Conservation (phyloP, 2,888 invertebrate genomes). For the Exocentrus adspersus region DNA sequence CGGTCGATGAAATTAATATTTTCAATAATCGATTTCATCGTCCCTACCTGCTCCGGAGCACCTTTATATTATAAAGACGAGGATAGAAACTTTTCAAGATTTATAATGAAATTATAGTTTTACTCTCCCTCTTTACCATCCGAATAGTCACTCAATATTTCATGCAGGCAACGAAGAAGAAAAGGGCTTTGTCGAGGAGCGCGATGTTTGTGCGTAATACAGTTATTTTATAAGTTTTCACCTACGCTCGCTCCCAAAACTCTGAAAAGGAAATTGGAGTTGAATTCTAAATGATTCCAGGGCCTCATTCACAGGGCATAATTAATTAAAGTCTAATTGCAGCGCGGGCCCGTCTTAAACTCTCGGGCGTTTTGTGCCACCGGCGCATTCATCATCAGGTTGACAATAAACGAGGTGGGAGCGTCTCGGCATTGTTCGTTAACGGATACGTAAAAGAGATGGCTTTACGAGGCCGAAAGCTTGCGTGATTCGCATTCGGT, state of each 20-base stretch:
- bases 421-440: no score
- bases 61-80: no score
- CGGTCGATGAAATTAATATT: no score
- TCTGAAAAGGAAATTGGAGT: conserved; percentile 54
- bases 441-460: no score
- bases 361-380: conserved; percentile 61
- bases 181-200: conserved; percentile 29
- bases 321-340: conserved; percentile 66
- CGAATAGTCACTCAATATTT: conserved; percentile 14
- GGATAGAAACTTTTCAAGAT: no score
- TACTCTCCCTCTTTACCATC: conserved; percentile 12
- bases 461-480: no score
- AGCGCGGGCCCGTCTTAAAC: conserved; percentile 60
- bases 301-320: conserved; percentile 62
- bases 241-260: conserved; percentile 42
- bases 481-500: no score
- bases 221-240: conserved; percentile 46
- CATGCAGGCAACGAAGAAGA: conserved; percentile 10
- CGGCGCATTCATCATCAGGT: conserved; percentile 63
- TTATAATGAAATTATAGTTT: no score
- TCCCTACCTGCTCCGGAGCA: no score
- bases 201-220: conserved; percentile 41
- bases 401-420: no score
- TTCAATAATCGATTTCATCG: no score
- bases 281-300: conserved; percentile 51